These are phyloP conservation scores for Tetragnatha versicolor DNA, from an alignment of 1,140 invertebrate species.

Conservation along the genomic window DNA sequence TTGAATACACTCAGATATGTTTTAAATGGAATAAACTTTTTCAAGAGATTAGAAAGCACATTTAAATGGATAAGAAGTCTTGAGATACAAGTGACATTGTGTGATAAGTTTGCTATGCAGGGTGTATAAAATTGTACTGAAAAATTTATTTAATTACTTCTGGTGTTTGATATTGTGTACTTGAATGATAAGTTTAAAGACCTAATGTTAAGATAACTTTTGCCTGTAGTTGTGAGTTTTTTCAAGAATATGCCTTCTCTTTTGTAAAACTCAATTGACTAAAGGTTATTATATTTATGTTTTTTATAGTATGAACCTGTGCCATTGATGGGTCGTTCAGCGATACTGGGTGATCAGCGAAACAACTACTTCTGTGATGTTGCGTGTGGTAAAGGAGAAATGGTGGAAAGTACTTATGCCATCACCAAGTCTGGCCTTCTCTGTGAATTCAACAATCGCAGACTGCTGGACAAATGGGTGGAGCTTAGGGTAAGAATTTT, in stretches of 20 bases:
- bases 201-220: too few relatives aligned
- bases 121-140: too few relatives aligned
- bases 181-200: too few relatives aligned
- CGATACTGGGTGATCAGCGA: constrained; percentile 91
- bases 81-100: too few relatives aligned
- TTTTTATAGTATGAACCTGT: constrained; percentile 83
- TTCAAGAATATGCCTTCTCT: neutral
- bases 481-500: constrained; percentile 77
- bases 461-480: constrained; percentile 95
- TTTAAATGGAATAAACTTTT: too few relatives aligned
- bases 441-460: constrained; percentile 85
- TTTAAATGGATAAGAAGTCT: too few relatives aligned
- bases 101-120: too few relatives aligned
- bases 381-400: constrained; percentile 81
- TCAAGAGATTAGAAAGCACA: too few relatives aligned
- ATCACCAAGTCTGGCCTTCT: constrained; percentile 91
- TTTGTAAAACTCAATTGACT: neutral
- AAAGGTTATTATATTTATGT: neutral
- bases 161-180: too few relatives aligned
- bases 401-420: constrained; percentile 85
- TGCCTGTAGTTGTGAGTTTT: too few relatives aligned
- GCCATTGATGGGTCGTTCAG: constrained; percentile 90
- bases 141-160: too few relatives aligned
- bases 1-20: too few relatives aligned
- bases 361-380: constrained; percentile 98